A percentile compares a stretch with the other conserved stretches of the same genome.
phyloP scores from a whole-genome alignment of 2,888 invertebrate species.

The Drosophila mettleri region DNA sequence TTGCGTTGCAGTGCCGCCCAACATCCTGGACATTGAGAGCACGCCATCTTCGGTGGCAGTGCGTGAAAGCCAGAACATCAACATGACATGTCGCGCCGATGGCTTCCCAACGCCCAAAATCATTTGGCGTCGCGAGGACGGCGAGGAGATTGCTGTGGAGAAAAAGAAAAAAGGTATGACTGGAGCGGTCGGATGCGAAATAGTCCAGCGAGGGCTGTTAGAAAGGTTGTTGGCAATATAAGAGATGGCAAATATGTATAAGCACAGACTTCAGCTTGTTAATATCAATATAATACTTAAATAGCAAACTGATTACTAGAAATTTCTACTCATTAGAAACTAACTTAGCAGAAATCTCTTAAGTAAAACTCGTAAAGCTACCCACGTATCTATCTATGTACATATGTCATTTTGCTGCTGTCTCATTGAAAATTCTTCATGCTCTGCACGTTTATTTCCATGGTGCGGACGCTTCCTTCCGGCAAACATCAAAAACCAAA shows the following conservation, averaged over 20 bases:
- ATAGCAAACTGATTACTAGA: too few species aligned
- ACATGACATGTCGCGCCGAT: constrained; percentile 94
- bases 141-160: constrained; percentile 93
- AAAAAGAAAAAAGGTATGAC: constrained; percentile 92
- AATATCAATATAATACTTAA: too few species aligned
- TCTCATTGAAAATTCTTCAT: constrained; percentile 55
- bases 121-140: constrained; percentile 97
- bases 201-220: constrained; percentile 2
- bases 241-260: too few species aligned
- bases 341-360: neutral
- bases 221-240: constrained; percentile 15
- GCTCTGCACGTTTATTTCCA: constrained; percentile 56
- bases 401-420: constrained; percentile 25
- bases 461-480: constrained; percentile 57
- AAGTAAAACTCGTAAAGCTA: neutral
- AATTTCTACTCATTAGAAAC: too few species aligned
- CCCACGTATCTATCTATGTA: constrained; percentile 28
- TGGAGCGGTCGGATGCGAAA: neutral
- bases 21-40: constrained; percentile 95
- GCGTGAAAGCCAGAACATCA: constrained; percentile 96
- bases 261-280: too few species aligned
- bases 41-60: constrained; percentile 96
- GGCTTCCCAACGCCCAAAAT: constrained; percentile 96
- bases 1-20: constrained; percentile 92
- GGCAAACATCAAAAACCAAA: constrained; percentile 54